phyloP scores from a whole-genome alignment of 1,140 invertebrate genomes.

The Aphidius gifuensis region DNA sequence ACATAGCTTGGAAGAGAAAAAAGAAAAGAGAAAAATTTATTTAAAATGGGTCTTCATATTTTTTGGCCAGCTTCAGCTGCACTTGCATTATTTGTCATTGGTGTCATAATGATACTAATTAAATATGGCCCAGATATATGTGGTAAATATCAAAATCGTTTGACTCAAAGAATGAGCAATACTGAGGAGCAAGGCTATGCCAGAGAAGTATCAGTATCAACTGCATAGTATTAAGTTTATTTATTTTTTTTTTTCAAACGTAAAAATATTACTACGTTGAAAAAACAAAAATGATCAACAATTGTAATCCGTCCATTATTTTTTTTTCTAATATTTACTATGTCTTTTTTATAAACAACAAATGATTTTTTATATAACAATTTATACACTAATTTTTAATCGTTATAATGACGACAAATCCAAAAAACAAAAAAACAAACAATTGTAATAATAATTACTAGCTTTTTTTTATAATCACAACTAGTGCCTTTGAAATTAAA shows the following conservation, averaged over 20 bases:
- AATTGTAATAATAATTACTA: too few species aligned
- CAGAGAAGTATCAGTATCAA: constrained; percentile 22
- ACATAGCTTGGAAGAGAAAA: background rate
- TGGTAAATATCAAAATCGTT: background rate
- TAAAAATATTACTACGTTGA: too few species aligned
- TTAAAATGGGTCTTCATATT: constrained; percentile 65
- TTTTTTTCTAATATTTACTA: too few species aligned
- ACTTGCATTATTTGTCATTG: constrained; percentile 69
- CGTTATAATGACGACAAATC: too few species aligned
- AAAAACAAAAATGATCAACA: too few species aligned
- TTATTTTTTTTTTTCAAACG: background rate
- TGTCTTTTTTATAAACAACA: too few species aligned
- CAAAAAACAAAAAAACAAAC: too few species aligned
- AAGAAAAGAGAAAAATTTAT: background rate
- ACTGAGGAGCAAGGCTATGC: constrained; percentile 17
- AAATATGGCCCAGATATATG: constrained; percentile 62
- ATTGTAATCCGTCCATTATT: too few species aligned
- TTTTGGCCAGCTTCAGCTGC: constrained; percentile 71
- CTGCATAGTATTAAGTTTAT: constrained; percentile 15
- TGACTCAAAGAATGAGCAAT: background rate
- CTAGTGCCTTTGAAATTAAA: too few species aligned
- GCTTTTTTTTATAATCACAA: too few species aligned
- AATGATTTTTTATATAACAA: too few species aligned
- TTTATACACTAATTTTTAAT: too few species aligned
- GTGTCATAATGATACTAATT: constrained; percentile 72